Percentiles rank a stretch among this genome's conserved stretches.
phyloP scores from a whole-genome alignment of 2,113 vertebrate genomes.

The Menura novaehollandiae region DNA sequence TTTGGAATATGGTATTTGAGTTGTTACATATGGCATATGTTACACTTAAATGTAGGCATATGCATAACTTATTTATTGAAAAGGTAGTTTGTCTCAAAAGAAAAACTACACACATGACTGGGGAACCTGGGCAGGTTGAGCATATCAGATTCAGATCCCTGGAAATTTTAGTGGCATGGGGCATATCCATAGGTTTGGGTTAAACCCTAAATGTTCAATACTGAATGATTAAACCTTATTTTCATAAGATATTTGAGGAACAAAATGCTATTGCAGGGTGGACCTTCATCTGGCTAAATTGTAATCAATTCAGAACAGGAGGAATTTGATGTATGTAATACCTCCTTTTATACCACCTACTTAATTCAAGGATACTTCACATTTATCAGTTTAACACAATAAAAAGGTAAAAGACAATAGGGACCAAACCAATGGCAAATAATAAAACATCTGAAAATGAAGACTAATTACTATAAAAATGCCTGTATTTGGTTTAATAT shows the following conservation, averaged over 20 bases:
- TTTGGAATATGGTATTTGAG: neutral
- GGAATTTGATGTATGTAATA: neutral
- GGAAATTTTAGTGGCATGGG: neutral
- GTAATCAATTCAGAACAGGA: neutral
- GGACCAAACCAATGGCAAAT: neutral
- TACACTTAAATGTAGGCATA: neutral
- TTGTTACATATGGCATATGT: neutral
- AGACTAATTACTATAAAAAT: neutral
- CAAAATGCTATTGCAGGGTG: neutral
- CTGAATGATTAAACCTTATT: neutral
- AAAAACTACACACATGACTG: neutral
- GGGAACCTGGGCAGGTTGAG: neutral
- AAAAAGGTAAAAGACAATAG: neutral
- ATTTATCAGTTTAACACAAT: neutral
- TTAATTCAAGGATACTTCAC: neutral
- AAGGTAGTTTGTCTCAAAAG: neutral
- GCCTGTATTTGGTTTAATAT: neutral
- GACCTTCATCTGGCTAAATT: neutral
- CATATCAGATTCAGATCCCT: neutral
- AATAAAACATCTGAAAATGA: neutral
- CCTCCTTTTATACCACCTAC: neutral
- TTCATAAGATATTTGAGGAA: neutral
- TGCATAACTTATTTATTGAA: neutral
- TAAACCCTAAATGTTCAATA: neutral
- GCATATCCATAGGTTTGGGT: neutral